phyloP scores from a whole-genome alignment of 2,888 invertebrate species.

The Phyllotreta striolata region DNA sequence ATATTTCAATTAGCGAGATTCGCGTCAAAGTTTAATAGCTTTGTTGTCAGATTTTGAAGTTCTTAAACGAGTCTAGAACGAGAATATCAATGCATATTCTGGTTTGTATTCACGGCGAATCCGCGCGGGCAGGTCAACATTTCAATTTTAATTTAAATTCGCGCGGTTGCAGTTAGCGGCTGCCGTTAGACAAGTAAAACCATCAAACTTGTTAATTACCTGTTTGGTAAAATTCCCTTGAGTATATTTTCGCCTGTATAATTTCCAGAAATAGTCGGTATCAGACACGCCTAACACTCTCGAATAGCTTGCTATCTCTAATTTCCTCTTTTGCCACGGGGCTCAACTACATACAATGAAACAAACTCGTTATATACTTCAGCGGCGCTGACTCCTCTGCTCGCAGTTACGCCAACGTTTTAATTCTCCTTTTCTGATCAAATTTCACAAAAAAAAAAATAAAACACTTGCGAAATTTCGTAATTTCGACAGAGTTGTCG shows the following conservation, averaged over 20 bases:
- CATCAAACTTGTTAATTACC: constrained; percentile 63
- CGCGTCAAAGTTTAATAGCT: constrained; percentile 30
- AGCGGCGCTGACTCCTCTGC: constrained; percentile 30
- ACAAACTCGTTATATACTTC: constrained; percentile 37
- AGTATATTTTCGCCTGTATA: constrained; percentile 60
- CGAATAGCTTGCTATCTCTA: constrained; percentile 52
- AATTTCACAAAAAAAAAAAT: background rate
- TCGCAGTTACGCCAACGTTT: too few species aligned
- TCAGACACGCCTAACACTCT: constrained; percentile 53
- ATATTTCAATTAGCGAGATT: constrained; percentile 15
- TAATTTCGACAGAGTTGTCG: too few species aligned
- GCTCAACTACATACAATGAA: constrained; percentile 38
- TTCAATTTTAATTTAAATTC: constrained; percentile 57
- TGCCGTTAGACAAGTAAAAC: constrained; percentile 56
- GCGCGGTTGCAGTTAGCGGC: constrained; percentile 35
- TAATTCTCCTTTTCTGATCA: too few species aligned
- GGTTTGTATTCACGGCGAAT: constrained; percentile 28
- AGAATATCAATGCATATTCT: constrained; percentile 40
- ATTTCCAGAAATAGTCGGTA: constrained; percentile 61
- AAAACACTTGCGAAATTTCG: constrained; percentile 3
- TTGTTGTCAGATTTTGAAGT: constrained; percentile 34
- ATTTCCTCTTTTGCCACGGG: constrained; percentile 53
- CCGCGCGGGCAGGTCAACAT: constrained; percentile 53
- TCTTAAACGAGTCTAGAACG: constrained; percentile 28
- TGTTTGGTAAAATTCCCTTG: constrained; percentile 61